Base-by-base conservation (phyloP, 2,888 invertebrate genomes). In the Limnephilus lunatus region DNA sequence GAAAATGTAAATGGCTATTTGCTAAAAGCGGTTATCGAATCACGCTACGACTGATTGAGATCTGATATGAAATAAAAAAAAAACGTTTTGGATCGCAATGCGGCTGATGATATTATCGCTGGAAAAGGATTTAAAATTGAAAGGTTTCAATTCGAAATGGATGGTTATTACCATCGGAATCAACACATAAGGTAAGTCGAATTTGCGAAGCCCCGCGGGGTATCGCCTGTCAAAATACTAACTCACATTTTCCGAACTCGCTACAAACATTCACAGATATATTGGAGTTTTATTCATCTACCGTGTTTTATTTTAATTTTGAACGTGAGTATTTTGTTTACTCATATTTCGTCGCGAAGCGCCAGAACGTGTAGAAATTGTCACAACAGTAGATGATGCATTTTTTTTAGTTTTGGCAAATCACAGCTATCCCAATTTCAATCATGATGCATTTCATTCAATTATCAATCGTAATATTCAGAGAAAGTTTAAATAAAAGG, bases 141-240 rank as follows among this genome's bases (percentile, higher is more conserved):
- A 86, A 92, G 87, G 85, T 53, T 91, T 35, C 89, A 81, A 83
- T 83, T 88, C 92, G 91, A 91, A 90, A 92, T 92, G 92, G 92
- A 92, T 92, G 92, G 92, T 91, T 92, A 92, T 80, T 92, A 92
- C 92, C 92, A 92, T 91, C 91, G 92, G 32, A 92, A 92, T 89
- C 92, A 91, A 81, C 89, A 91, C 87, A 91, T 92, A 92, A 92
- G 92, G 92, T 92, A 91, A 80, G 91, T 88, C 68, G 81, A 87
- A 87, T 87, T 31, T 30, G 87, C 68, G 87, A 87, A 87, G 87
- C 87, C 87, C 87, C 68, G 30, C 53, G 15, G 53, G 87, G 87
- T 31, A 68, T 85, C 44, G 87, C 68, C 87, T 87, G 87, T 87
- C 87, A 87, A 87, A 87, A 87, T 87, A 87, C 82, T 82, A 82